Base-by-base conservation (phyloP, 2,797 vertebrate species). In the Pygocentrus nattereri region DNA sequence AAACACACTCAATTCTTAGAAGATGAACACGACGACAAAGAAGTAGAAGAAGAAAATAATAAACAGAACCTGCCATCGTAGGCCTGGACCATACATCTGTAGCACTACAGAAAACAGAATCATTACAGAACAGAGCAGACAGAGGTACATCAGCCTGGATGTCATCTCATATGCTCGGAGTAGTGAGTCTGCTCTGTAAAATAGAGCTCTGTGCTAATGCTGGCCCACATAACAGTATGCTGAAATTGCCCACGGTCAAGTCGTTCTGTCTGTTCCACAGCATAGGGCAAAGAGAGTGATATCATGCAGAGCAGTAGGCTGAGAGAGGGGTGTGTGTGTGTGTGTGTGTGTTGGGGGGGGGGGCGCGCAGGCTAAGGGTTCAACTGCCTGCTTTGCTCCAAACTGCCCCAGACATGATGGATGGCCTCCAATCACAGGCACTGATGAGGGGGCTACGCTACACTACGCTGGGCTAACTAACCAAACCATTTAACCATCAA, bases 391-490 rank as follows among this genome's bases (percentile, higher is more conserved):
- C 69, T 61, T 18, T 25, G 56, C 54, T 52, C 52, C 47, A 74
- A 38, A 25, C 41, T 56, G 23, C 27, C 27, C 73, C 50, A 19
- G 74, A 84, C 38, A 91, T 90, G 89, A 93, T 89, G 82, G 90
- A 92, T 91, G 88, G 87, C 81, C 86, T 91, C 92, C 88, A 91
- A 90, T 90, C 82, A 82, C 88, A 90, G 80, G 86, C 83, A 74
- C 88, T 91, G 91, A 92, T 90, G 86, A 92, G 92, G 85, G 80
- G 76, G 83, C 87, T 79, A 83, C 61, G 71, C 85, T 89, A 86
- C 65, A 75, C 86, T 88, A 85, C 79, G 78, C 88, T 88, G 84
- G 89, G 59, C 44, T 87, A 91, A 90, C 90, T 86, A 91, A 50
- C 79, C 68, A 41, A 79, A 82, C 59, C 88, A 91, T 87, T 91